Conservation (phyloP, 2,888 invertebrate genomes). For the Ichneumon xanthorius region DNA sequence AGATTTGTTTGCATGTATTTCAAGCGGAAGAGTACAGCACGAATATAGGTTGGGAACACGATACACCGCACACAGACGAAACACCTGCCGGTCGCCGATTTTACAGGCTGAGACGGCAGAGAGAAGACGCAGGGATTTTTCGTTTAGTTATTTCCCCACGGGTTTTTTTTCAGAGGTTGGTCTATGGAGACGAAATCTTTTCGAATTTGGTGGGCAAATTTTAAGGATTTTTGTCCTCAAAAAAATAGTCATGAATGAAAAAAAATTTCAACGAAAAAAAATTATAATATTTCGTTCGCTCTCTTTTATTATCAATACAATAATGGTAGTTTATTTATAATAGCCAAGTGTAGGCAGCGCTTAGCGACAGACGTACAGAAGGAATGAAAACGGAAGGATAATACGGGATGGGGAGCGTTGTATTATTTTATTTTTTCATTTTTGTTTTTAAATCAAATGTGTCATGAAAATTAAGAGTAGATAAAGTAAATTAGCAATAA, state of each 20-base stretch:
- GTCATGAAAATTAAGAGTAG: conserved; percentile 46
- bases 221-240: too few relatives aligned
- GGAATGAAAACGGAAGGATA: conserved; percentile 30
- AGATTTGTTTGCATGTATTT: neutral
- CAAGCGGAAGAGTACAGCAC: neutral
- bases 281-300: conserved; percentile 48
- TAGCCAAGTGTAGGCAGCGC: conserved; percentile 62
- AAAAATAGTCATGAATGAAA: neutral
- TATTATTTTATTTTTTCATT: neutral
- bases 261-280: conserved; percentile 12
- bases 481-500: conserved; percentile 45
- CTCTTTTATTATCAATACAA: conserved; percentile 71
- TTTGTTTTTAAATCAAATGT: conserved; percentile 14
- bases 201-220: too few relatives aligned
- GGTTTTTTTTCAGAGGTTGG: neutral
- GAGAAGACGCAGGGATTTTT: neutral
- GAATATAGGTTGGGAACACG: neutral
- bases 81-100: conserved; percentile 26
- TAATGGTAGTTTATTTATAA: conserved; percentile 66
- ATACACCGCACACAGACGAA: conserved; percentile 3
- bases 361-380: conserved; percentile 54
- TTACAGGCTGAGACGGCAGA: neutral
- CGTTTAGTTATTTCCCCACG: neutral
- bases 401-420: conserved; percentile 2
- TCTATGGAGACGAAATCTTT: too few relatives aligned